phyloP scores from a whole-genome alignment of 2,888 invertebrate genomes.

The Clistopyga incitator region DNA sequence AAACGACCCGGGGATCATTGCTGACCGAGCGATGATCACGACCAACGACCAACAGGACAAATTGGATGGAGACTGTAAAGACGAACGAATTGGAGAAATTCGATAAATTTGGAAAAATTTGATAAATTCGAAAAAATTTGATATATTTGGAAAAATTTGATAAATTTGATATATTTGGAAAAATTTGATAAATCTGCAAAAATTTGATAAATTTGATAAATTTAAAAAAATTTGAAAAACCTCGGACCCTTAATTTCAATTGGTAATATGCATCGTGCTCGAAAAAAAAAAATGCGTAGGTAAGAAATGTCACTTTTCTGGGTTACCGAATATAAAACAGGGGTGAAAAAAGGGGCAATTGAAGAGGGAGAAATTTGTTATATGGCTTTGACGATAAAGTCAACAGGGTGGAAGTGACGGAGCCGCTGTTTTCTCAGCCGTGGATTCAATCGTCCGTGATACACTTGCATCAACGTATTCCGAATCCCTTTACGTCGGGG shows the following conservation, averaged over 20 bases:
- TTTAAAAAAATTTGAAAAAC: too few species aligned
- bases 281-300: not conserved
- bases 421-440: conserved; percentile 18
- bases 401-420: not conserved
- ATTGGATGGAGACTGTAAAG: not conserved
- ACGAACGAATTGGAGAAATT: not conserved
- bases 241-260: too few species aligned
- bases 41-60: not conserved
- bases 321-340: too few species aligned
- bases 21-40: not conserved
- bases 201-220: too few species aligned
- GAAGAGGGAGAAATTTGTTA: not conserved
- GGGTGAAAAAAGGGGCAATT: not conserved
- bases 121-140: too few species aligned
- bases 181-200: too few species aligned
- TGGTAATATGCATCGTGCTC: not conserved
- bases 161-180: too few species aligned
- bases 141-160: too few species aligned
- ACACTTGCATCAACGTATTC: conserved; percentile 20
- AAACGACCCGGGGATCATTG: not conserved
- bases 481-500: conserved; percentile 5
- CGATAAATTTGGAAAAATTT: not conserved
- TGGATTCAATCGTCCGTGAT: conserved; percentile 35
- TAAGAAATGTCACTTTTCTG: not conserved
- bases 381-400: not conserved